Evolutionary conservation across 2,797 vertebrate genomes (phyloP), one percentile per base, ranked within the genome.

Genomic region (Galago senegalensis): DNA sequence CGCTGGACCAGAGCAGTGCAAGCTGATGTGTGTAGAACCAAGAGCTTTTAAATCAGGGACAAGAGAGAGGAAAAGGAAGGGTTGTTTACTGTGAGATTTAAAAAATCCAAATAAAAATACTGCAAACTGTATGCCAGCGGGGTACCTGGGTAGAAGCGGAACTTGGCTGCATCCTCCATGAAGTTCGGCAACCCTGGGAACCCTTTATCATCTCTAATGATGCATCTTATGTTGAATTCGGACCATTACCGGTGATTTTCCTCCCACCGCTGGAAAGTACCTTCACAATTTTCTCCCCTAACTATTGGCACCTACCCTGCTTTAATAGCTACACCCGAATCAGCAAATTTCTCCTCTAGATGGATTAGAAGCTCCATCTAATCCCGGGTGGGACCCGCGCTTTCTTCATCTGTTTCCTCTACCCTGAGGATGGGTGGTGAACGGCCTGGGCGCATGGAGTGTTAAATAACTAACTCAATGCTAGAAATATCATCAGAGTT

Each of bases 41-140:
- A 92, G 77, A 89, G 3, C 29, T 84, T 81, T 58, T 43, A 81
- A 72, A 65, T 29, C n/a, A n/a, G 60, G 69, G 88, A 53, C 12
- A 80, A 61, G 69, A 85, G 58, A 56, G 43, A 31, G 5, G 13
- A 56, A 75, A 43, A 89, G 29, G 14, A 63, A 84, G n/a, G 7
- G 56, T 6, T 8, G 27, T 67, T 82, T 90, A 60, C 58, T 76
- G 46, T 23, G 37, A 86, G 27, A 70, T 25, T 40, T 53, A 3
- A 63, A 89, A 85, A 89, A 29, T 46, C 25, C 72, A 91, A 73
- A 77, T 88, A 79, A 85, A 93, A 94, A n/a, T 31, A 73, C 31
- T 63, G 12, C n/a, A 43, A 89, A n/a, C 37, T 25, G 40, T 96
- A 49, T 10, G 37, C 29, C n/a, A 16, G 84, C 84, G 34, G 40